phyloP scores from a whole-genome alignment of 2,888 invertebrate genomes.

The Keiferia lycopersicella region DNA sequence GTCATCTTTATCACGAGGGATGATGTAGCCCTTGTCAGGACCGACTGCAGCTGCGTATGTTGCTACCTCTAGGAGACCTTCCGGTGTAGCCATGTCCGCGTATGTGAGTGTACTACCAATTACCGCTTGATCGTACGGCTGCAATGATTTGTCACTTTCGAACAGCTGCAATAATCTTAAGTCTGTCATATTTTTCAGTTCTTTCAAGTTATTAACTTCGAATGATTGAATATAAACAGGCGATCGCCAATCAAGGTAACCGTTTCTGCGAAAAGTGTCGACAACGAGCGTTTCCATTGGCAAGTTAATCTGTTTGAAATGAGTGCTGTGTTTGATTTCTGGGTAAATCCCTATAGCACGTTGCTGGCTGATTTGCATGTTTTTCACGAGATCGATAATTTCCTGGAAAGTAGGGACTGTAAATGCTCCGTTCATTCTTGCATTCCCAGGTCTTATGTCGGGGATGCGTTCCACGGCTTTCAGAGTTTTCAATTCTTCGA shows the following conservation, averaged over 20 bases:
- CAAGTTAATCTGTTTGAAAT: conserved; percentile 61
- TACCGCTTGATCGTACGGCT: conserved; percentile 60
- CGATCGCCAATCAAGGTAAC: conserved; percentile 55
- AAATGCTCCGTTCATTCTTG: conserved; percentile 60
- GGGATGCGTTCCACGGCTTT: conserved; percentile 68
- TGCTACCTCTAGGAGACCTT: conserved; percentile 64
- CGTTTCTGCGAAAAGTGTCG: conserved; percentile 60
- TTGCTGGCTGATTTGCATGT: conserved; percentile 57
- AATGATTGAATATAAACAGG: conserved; percentile 72
- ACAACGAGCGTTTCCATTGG: conserved; percentile 65
- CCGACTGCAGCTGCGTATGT: conserved; percentile 69
- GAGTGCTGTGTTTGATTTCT: conserved; percentile 68
- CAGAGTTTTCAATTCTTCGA: conserved; percentile 66
- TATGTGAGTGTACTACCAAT: conserved; percentile 60
- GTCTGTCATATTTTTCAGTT: conserved; percentile 60
- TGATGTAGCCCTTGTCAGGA: conserved; percentile 67
- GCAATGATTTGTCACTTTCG: conserved; percentile 40
- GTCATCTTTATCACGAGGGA: conserved; percentile 56
- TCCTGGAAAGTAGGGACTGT: conserved; percentile 69
- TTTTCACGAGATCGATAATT: conserved; percentile 67
- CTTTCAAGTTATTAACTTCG: conserved; percentile 67
- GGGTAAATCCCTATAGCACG: conserved; percentile 67
- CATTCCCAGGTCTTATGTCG: conserved; percentile 61
- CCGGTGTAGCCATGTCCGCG: conserved; percentile 63
- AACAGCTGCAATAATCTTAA: conserved; percentile 64